Conservation (phyloP, 2,113 vertebrate species). For the Steatornis caripensis region DNA sequence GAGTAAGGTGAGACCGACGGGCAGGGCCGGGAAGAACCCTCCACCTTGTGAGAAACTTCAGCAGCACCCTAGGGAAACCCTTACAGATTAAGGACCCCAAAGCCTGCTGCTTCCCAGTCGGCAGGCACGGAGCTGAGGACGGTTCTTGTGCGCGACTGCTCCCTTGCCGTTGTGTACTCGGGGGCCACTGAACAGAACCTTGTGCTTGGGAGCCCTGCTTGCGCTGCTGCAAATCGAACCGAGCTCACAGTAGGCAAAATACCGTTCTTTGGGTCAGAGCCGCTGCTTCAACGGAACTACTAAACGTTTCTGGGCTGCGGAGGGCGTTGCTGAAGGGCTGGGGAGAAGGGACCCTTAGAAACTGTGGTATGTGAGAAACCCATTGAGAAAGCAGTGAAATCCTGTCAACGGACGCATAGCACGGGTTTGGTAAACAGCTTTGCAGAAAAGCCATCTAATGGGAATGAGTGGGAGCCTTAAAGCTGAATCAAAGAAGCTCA, state of each 20-base stretch:
- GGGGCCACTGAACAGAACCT: background rate
- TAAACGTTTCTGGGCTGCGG: background rate
- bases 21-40: background rate
- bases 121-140: background rate
- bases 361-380: background rate
- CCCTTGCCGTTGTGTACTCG: background rate
- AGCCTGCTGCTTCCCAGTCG: background rate
- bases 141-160: background rate
- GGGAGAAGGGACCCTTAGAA: background rate
- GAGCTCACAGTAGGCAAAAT: background rate
- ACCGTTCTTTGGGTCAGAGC: background rate
- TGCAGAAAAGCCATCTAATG: background rate
- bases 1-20: background rate
- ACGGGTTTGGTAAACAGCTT: background rate
- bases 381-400: background rate
- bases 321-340: background rate
- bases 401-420: background rate
- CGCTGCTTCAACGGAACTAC: background rate
- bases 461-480: background rate
- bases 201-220: background rate
- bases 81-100: background rate
- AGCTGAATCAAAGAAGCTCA: slow-evolving; percentile 3
- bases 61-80: background rate
- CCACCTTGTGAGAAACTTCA: background rate
- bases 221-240: background rate